Evolutionary conservation across 2,888 invertebrate genomes (phyloP), one percentile per base, ranked within the genome.

Genomic region (Limnephilus rhombicus): DNA sequence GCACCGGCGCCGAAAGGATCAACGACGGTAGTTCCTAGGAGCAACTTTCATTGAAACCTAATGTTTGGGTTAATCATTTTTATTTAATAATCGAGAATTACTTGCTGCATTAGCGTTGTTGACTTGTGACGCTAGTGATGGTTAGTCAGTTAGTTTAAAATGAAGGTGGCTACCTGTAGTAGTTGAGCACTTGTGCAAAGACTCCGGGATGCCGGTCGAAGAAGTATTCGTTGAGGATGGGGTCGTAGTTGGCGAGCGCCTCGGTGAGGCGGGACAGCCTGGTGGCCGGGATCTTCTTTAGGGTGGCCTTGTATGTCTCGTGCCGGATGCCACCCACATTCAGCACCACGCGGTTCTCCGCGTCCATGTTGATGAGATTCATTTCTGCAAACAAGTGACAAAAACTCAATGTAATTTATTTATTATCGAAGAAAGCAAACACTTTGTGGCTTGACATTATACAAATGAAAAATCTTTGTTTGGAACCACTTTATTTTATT

Each of bases 181-280:
- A 99, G 96, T 99, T 99, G 94, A 99, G 97, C 94, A 99, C 98
- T 96, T 99, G 99, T 92, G 99, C 99, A 96, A 99, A 99, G 94
- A 97, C 99, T 91, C 99, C 99, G 68, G 99, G 99, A 96, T 99
- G 99, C 94, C 99, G 96, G 96, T 99, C 99, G 96, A 99, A 99
- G 97, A 99, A 99, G 97, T 99, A 99, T 96, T 99, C 99, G 96
- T 99, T 99, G 94, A 99, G 97, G 94, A 99, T 98, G 89, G 99
- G 99, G 96, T 99, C 99, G 96, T 99, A 99, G 96, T 99, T 99
- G 95, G 99, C 99, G 94, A 99, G 97, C 86, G 99, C 99, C 96
- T 99, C 99, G 93, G 99, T 99, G 94, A 99, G 97, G 94, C 99
- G 96, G 90, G 99, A 99, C 94, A 99, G 97, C 94, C 99, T 96